phyloP scores from a whole-genome alignment of 2,888 invertebrate genomes.

The Hylaea fasciaria region DNA sequence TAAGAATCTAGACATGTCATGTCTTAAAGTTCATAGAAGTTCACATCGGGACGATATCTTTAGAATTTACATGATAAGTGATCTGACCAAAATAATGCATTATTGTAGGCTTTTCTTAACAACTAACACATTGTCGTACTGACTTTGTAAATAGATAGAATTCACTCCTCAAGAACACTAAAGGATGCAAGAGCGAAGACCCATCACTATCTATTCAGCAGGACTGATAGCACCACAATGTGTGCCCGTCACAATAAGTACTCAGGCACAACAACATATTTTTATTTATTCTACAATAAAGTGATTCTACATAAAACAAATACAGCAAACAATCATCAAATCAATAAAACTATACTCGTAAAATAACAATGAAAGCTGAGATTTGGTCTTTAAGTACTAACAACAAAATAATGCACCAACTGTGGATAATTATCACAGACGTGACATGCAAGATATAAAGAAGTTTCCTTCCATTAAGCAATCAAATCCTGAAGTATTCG shows the following conservation, averaged over 20 bases:
- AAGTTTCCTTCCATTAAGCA: slow-evolving; percentile 1
- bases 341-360: no score
- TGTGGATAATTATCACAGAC: no score
- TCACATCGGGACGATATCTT: no score
- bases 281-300: not conserved
- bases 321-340: no score
- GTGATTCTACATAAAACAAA: not conserved
- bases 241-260: not conserved
- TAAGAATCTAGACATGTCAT: not conserved
- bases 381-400: no score
- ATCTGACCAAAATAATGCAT: no score
- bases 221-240: slow-evolving; percentile 24
- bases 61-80: no score
- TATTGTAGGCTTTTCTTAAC: no score
- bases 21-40: not conserved
- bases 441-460: not conserved
- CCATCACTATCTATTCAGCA: slow-evolving; percentile 23
- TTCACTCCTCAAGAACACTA: slow-evolving; percentile 13
- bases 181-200: slow-evolving; percentile 32
- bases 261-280: slow-evolving; percentile 1
- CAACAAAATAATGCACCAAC: no score
- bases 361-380: no score
- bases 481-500: slow-evolving; percentile 20
- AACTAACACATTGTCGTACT: not conserved
- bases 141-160: not conserved